phyloP scores from a whole-genome alignment of 2,888 invertebrate genomes.

The Slavum lentiscoides region DNA sequence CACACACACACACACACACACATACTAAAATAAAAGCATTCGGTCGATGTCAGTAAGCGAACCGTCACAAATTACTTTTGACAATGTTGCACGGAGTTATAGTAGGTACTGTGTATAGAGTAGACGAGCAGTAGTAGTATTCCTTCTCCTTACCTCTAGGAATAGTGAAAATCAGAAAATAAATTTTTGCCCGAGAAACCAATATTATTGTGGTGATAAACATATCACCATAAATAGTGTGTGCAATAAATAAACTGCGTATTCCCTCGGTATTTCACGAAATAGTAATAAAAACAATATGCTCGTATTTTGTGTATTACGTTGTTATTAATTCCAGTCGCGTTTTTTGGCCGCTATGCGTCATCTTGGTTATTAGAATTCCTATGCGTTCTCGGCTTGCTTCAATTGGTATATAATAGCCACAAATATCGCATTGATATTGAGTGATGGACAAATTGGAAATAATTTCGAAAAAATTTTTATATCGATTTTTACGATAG shows the following conservation, averaged over 20 bases:
- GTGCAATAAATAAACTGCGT: slow-evolving; percentile 37
- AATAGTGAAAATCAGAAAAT: slow-evolving; percentile 25
- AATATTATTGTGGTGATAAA: slow-evolving; percentile 40
- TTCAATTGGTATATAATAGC: slow-evolving; percentile 2
- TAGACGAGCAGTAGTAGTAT: neutral
- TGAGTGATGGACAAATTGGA: neutral
- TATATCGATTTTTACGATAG: neutral
- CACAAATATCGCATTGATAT: neutral
- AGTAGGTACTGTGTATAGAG: neutral
- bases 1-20: too few species aligned
- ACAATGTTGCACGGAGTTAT: neutral
- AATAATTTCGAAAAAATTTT: neutral
- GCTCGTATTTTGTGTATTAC: slow-evolving; percentile 49
- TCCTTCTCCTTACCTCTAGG: neutral
- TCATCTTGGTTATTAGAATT: slow-evolving; percentile 41
- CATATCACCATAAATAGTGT: slow-evolving; percentile 39
- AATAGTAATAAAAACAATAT: slow-evolving; percentile 50
- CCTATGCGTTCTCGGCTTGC: neutral
- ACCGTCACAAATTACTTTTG: slow-evolving; percentile 35
- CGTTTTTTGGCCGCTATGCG: slow-evolving; percentile 33
- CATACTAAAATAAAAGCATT: neutral
- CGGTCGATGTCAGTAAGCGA: slow-evolving; percentile 6
- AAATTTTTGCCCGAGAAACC: slow-evolving; percentile 32
- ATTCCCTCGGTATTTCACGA: slow-evolving; percentile 33
- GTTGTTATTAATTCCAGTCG: slow-evolving; percentile 44